A percentile compares a stretch with the other conserved stretches of the same genome.
These are phyloP conservation scores for Condylura cristata DNA, from an alignment of 2,113 vertebrate genomes.

Conservation along the genomic window DNA sequence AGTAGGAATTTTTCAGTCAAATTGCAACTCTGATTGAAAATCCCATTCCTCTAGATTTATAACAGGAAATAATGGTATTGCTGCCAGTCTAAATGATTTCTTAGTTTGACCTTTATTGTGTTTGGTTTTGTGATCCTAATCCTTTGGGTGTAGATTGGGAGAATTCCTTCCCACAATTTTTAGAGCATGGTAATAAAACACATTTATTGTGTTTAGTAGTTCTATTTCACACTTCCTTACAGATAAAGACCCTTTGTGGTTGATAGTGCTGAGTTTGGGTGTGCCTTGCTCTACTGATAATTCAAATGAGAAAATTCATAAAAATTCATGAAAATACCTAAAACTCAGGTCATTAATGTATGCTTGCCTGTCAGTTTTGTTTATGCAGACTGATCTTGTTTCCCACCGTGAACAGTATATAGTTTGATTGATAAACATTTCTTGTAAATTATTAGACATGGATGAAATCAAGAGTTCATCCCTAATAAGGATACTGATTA, in stretches of 20 bases:
- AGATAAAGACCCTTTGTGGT: conserved; percentile 53
- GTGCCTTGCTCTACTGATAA: conserved; percentile 18
- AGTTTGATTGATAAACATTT: neutral
- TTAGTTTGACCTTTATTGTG: conserved; percentile 70
- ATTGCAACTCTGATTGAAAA: conserved; percentile 44
- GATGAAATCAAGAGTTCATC: neutral
- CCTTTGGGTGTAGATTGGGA: conserved; percentile 45
- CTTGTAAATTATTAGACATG: neutral
- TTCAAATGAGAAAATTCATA: neutral
- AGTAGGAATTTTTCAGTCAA: neutral
- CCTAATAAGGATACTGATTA: neutral
- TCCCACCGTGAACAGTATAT: neutral
- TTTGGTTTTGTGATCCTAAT: conserved; percentile 61
- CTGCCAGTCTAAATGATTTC: conserved; percentile 33
- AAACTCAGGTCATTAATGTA: neutral
- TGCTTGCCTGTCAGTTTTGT: neutral
- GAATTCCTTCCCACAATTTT: conserved; percentile 47
- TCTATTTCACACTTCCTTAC: conserved; percentile 23
- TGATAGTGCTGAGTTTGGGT: neutral
- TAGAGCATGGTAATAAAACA: conserved; percentile 55
- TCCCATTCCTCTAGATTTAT: neutral
- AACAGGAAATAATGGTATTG: conserved; percentile 30
- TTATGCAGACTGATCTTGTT: neutral
- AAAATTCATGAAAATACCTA: neutral
- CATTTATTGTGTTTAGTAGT: neutral